Evolutionary conservation across 2,888 invertebrate species (phyloP), one percentile per base, ranked within the genome.

Genomic region (Phengaris alcon): DNA sequence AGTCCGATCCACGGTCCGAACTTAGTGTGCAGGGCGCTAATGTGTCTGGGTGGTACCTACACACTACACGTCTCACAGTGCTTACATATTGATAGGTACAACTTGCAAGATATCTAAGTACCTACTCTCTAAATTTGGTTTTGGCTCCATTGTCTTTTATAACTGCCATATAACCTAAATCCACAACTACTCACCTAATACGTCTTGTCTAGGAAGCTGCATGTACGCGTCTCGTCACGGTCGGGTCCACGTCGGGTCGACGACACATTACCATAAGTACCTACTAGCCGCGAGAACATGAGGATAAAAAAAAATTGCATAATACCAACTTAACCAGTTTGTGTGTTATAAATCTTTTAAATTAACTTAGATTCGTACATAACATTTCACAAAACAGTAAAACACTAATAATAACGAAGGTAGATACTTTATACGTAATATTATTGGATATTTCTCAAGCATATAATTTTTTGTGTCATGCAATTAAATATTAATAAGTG

Each of bases 221-320:
- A 10, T 59, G 8, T 59, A 59, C 57, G 7, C 57, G 57, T 57
- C 59, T 59, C 59, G 59, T 59, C 59, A 59, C 59, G 59, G 59
- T 59, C 59, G 10, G 59, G 59, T 59, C 59, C 5, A 22, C 59
- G 59, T 59, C 59, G 10, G 59, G 59, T 59, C 59, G 10, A 22
- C 59, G 22, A 22, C 59, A 22, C 9, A 57, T 57, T 57, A 59
- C 22, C 10, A 59, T 59, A 59, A n/a, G n/a, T 55, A 55, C 22
- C 15, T 15, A 6, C 48, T 15, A 22, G 59, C 59, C 59, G 59
- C 22, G 9, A 22, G 10, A 22, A 22, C 59, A 59, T 59, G 6
- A 59, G 6, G 15, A 59, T 22, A 22, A 10, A 59, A 59, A 59
- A 22, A 22, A 10, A 22, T 3, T n/a, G 12, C 3, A n/a, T 8